These are phyloP conservation scores for Nemurella pictetii DNA, from an alignment of 2,888 invertebrate genomes.

Conservation along the genomic window DNA sequence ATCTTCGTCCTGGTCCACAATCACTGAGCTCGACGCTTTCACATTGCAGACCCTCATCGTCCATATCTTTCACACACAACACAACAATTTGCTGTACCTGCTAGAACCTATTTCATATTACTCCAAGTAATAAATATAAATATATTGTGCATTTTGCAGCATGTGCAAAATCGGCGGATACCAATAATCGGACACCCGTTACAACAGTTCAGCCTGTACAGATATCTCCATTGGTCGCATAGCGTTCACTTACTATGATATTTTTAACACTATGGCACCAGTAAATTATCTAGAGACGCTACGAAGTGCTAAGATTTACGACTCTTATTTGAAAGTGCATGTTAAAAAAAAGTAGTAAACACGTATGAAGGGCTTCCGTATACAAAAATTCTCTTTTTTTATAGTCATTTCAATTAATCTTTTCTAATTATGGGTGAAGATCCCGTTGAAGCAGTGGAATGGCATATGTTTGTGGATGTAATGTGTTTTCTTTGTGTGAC, in stretches of 20 bases:
- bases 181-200: too few relatives aligned
- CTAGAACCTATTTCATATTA: too few relatives aligned
- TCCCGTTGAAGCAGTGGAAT: neutral
- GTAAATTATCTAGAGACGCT: too few relatives aligned
- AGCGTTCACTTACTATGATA: too few relatives aligned
- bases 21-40: neutral
- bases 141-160: too few relatives aligned
- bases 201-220: too few relatives aligned
- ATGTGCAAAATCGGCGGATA: too few relatives aligned
- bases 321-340: neutral
- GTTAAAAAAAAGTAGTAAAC: neutral
- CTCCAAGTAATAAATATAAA: too few relatives aligned
- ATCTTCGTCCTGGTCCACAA: neutral
- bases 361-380: neutral
- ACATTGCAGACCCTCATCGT: neutral
- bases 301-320: neutral
- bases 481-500: neutral
- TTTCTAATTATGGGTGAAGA: slow-evolving; percentile 7
- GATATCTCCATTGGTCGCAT: too few relatives aligned
- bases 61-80: neutral
- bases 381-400: neutral
- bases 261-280: too few relatives aligned
- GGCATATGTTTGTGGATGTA: slow-evolving; percentile 1
- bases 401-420: slow-evolving; percentile 13
- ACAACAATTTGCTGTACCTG: neutral